Base-by-base conservation (phyloP, 2,113 vertebrate species). In the Microcebus lehilahytsara region DNA sequence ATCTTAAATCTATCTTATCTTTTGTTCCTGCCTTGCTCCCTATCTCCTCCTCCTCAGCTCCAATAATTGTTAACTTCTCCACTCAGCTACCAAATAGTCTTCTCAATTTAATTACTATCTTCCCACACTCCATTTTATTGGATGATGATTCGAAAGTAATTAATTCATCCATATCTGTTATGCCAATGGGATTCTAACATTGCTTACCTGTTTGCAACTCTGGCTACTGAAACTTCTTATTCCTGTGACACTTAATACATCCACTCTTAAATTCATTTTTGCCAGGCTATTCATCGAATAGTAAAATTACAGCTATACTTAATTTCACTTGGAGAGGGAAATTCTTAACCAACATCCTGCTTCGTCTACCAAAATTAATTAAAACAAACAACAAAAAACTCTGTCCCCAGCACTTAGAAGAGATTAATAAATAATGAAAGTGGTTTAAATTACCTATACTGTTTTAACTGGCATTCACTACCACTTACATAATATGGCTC, bases 21-120 rank as follows among this genome's bases (percentile, higher is more conserved):
- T 95, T 27, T 75, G 6, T 53, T 58, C 6, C n/a, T 51, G 5
- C 4, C 34, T 64, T 79, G 1, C 5, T 85, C 17, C 25, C 10
- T 62, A 37, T 13, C 14, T 66, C 1, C 9, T 3, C 19, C 0
- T 8, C 14, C 5, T 14, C 46, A 17, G 7, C 3, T 23, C 2
- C 7, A 66, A 58, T 42, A 69, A 67, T 30, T 60, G 2, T 74
- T 93, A 77, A 42, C 10, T 81, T 30, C 37, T 40, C 5, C 1
- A 69, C 4, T 12, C 6, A 64, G 5, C 62, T 69, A 25, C 23
- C 69, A 56, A 14, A 40, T 6, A 86, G 6, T 87, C 25, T 85
- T n/a, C 34, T 87, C 16, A 23, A 42, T 71, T 72, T 92, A 92
- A 51, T 80, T 62, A 95, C 14, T 32, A 49, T 1, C 37, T 30